Evolutionary conservation across 2,113 vertebrate genomes (phyloP).

Genomic region (Dasypus novemcinctus): DNA sequence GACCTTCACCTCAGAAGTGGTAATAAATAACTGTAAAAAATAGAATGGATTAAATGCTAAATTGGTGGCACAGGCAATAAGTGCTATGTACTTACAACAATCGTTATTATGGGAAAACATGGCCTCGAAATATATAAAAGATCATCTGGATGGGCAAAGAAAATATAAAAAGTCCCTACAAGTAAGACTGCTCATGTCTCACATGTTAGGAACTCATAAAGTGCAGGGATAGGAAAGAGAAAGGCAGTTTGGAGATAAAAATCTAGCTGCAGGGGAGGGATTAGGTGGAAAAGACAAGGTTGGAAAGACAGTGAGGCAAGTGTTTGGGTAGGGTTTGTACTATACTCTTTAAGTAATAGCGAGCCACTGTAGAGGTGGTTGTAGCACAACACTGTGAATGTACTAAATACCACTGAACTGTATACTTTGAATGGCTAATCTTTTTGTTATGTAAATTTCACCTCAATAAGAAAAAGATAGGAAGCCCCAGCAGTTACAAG

Average conservation of each 20-base stretch:
- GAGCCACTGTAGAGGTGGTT: not conserved
- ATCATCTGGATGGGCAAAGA: not conserved
- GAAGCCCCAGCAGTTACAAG: not conserved
- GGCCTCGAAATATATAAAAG: not conserved
- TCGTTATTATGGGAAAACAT: not conserved
- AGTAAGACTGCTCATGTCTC: not conserved
- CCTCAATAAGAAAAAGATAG: not conserved
- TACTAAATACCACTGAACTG: not conserved
- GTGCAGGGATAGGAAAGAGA: not conserved
- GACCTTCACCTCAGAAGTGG: not conserved
- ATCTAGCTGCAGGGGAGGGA: not conserved
- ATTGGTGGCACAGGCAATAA: not conserved
- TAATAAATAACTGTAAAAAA: not conserved
- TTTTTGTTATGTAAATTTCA: not conserved
- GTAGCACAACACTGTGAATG: not conserved
- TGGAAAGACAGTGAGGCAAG: not conserved
- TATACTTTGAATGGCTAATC: not conserved
- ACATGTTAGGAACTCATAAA: not conserved
- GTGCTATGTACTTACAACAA: not conserved
- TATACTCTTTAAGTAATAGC: not conserved
- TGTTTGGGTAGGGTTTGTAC: not conserved
- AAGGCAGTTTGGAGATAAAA: not conserved
- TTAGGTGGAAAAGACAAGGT: not conserved
- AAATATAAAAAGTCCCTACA: not conserved
- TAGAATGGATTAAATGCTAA: not conserved